A percentile compares a stretch with the other conserved stretches of the same genome.
Conservation (phyloP, 2,888 invertebrate genomes). For the Drosophila macrothrix region DNA sequence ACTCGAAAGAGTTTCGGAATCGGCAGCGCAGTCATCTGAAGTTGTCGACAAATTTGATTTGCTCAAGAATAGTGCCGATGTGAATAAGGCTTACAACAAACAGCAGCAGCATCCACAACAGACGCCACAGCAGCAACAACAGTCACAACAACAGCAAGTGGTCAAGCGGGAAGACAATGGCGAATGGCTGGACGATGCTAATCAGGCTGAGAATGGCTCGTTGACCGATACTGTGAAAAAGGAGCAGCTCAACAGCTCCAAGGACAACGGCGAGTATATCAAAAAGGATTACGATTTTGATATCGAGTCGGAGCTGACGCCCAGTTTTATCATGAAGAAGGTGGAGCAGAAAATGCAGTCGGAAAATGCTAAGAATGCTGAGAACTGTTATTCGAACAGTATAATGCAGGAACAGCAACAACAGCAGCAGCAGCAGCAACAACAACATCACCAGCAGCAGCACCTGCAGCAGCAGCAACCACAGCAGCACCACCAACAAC, state of each 20-base stretch:
- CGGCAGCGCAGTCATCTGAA: constrained; percentile 15
- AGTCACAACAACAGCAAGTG: constrained; percentile 23
- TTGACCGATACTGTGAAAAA: constrained; percentile 48
- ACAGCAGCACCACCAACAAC: constrained; percentile 35
- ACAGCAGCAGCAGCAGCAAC: constrained; percentile 25
- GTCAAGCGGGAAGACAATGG: constrained; percentile 60
- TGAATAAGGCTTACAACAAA: constrained; percentile 68
- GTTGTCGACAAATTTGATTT: constrained; percentile 81
- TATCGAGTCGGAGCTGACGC: constrained; percentile 85
- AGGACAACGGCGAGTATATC: constrained; percentile 45
- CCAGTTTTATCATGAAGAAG: constrained; percentile 85
- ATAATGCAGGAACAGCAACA: constrained; percentile 42
- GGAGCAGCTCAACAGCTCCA: constrained; percentile 37
- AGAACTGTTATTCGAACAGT: constrained; percentile 39
- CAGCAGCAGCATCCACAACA: constrained; percentile 50
- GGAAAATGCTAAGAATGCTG: constrained; percentile 19
- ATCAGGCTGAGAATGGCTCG: constrained; percentile 41
- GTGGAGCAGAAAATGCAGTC: constrained; percentile 72
- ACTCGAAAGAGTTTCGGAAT: constrained; percentile 44
- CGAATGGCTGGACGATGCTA: constrained; percentile 41
- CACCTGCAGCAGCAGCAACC: constrained; percentile 26
- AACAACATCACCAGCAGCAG: constrained; percentile 34
- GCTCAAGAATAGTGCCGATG: constrained; percentile 74
- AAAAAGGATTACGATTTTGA: constrained; percentile 84
- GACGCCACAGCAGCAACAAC: constrained; percentile 21